These are phyloP conservation scores for Amphiura filiformis DNA, from an alignment of 35 echinoderm and acorn worm species.

Conservation along the genomic window DNA sequence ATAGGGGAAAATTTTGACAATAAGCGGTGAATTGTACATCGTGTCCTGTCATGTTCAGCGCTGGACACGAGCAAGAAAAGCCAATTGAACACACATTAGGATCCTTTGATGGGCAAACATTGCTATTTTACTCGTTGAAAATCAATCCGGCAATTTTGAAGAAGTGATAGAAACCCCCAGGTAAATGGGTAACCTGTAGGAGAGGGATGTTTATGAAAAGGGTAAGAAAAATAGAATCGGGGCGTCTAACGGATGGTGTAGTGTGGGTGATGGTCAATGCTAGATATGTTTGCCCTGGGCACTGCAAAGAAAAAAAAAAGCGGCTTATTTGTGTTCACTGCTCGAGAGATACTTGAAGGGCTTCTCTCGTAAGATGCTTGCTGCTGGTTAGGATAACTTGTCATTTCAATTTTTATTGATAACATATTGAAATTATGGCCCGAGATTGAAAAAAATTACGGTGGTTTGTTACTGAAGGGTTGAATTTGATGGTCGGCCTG, in stretches of 20 bases:
- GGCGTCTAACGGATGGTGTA: background rate
- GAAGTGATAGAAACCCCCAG: background rate
- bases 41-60: background rate
- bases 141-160: background rate
- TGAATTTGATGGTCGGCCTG: background rate
- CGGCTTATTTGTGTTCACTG: background rate
- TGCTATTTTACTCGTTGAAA: conserved; percentile 7
- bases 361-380: background rate
- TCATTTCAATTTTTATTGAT: background rate
- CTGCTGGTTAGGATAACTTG: background rate
- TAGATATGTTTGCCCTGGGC: conserved; percentile 1
- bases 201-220: background rate
- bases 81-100: background rate
- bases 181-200: background rate
- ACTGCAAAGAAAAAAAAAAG: background rate
- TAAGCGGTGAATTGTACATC: background rate
- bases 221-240: background rate
- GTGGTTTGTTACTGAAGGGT: background rate
- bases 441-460: background rate
- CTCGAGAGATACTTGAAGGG: background rate
- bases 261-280: background rate
- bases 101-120: background rate
- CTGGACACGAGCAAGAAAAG: background rate
- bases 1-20: background rate
- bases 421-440: background rate